phyloP scores from a whole-genome alignment of 2,797 vertebrate genomes.

The Chloroceryle inda region DNA sequence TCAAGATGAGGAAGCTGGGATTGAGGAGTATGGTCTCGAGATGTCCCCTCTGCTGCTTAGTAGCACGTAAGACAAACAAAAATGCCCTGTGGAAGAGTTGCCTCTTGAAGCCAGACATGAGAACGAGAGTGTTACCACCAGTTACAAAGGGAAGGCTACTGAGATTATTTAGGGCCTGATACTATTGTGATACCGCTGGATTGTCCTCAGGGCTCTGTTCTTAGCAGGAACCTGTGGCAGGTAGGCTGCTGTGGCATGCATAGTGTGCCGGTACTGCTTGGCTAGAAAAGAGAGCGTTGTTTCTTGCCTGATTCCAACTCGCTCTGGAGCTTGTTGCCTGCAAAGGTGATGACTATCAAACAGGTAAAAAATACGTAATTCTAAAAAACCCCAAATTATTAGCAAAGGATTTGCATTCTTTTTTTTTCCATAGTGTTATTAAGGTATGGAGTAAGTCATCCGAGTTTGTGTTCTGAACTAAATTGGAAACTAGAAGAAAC shows the following conservation, averaged over 20 bases:
- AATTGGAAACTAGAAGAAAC: neutral
- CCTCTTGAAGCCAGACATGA: neutral
- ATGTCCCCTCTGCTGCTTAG: neutral
- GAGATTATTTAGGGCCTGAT: neutral
- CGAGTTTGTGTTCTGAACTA: neutral
- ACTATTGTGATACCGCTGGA: neutral
- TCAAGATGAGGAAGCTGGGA: neutral
- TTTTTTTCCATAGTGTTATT: neutral
- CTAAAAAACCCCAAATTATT: accelerated
- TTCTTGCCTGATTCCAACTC: neutral
- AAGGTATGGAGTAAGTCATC: neutral
- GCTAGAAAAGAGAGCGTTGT: neutral
- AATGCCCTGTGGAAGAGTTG: neutral
- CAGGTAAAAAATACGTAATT: neutral
- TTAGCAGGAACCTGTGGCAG: neutral
- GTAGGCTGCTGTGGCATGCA: neutral
- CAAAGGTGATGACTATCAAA: neutral
- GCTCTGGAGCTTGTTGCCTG: neutral
- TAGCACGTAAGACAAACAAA: neutral
- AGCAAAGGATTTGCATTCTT: neutral
- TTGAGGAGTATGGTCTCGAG: neutral
- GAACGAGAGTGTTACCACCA: neutral
- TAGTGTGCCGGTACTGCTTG: neutral
- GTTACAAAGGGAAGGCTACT: neutral
- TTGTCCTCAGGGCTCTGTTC: neutral